phyloP scores from a whole-genome alignment of 2,113 vertebrate species.

The Cepphus grylle region DNA sequence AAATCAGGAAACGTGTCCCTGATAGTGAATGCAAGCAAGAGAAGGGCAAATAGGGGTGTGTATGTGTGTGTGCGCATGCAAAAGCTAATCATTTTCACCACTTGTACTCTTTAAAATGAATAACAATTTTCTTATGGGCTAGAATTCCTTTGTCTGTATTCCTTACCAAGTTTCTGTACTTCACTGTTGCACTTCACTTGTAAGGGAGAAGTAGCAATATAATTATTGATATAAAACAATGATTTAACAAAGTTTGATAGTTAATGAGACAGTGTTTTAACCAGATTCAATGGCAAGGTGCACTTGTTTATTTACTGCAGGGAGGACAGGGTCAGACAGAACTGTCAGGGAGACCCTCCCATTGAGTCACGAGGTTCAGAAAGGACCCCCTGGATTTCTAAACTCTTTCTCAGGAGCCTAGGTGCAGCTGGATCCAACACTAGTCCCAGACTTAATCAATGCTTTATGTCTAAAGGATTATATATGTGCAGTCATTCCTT shows the following conservation, averaged over 20 bases:
- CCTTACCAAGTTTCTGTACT: neutral
- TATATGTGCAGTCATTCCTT: neutral
- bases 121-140: neutral
- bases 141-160: neutral
- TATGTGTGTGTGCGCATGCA: fast-evolving
- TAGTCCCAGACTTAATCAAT: neutral
- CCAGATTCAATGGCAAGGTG: neutral
- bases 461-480: neutral
- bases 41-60: neutral
- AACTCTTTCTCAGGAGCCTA: neutral
- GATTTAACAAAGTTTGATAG: neutral
- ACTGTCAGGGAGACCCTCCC: neutral
- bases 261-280: neutral
- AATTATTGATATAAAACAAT: neutral
- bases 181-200: neutral
- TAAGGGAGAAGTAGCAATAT: neutral
- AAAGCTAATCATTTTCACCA: neutral
- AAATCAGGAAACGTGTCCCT: neutral
- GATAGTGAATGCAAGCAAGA: neutral
- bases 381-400: neutral
- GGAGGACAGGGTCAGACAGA: neutral
- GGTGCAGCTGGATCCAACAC: neutral
- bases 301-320: neutral
- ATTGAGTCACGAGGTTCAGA: neutral
- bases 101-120: neutral